phyloP scores from a whole-genome alignment of 2,888 invertebrate genomes.

The Drosophila sordidula region DNA sequence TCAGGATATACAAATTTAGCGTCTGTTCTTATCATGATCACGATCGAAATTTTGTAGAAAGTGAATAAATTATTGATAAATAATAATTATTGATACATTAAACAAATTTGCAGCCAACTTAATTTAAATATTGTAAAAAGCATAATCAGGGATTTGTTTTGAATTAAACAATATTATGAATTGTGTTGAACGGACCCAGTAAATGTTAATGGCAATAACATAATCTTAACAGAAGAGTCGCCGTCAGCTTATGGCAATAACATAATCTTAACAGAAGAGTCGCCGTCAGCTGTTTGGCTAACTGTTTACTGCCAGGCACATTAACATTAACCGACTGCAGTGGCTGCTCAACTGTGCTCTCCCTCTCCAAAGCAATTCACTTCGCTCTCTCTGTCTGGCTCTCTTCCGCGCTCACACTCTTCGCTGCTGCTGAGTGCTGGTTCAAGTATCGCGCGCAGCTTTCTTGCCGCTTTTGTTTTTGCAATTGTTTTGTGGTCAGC shows the following conservation, averaged over 20 bases:
- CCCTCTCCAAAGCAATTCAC: not conserved
- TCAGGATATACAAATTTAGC: too few species aligned
- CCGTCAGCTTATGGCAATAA: not conserved
- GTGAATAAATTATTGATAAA: too few species aligned
- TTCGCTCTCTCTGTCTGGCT: not conserved
- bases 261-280: slow-evolving; percentile 8
- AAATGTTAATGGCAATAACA: slow-evolving; percentile 5
- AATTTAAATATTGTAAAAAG: too few species aligned
- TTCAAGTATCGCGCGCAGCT: slow-evolving; percentile 50
- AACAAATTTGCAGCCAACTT: too few species aligned
- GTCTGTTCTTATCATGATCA: too few species aligned
- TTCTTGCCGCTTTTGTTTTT: slow-evolving; percentile 39
- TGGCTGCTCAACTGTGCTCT: slow-evolving; percentile 29
- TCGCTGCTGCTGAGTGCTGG: not conserved
- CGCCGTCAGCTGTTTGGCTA: slow-evolving; percentile 32
- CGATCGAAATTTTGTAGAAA: too few species aligned
- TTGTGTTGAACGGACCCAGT: not conserved
- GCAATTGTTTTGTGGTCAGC: slow-evolving; percentile 49
- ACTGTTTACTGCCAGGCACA: slow-evolving; percentile 9
- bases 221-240: slow-evolving; percentile 4
- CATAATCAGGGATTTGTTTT: too few species aligned
- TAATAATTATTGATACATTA: too few species aligned
- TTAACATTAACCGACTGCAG: slow-evolving; percentile 15
- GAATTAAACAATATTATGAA: too few species aligned
- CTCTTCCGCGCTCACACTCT: slow-evolving; percentile 3